Evolutionary conservation across 1,140 invertebrate species (phyloP).

Genomic region (Tetragnatha versicolor): DNA sequence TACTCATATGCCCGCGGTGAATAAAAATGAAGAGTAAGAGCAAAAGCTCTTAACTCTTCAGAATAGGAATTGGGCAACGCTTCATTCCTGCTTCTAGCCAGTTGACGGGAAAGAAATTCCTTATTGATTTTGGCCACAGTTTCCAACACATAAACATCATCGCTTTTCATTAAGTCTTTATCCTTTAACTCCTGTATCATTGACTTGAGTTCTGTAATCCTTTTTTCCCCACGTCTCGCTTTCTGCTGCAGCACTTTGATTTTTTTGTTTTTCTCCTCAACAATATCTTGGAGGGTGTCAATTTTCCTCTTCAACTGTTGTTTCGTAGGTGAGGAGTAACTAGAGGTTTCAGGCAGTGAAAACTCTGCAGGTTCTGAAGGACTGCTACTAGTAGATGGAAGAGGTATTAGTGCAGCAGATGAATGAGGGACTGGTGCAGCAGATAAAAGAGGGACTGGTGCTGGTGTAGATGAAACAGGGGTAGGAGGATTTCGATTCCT

Average conservation of each 20-base stretch:
- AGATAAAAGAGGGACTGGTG: too few species aligned
- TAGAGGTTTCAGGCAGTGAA: too few species aligned
- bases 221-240: neutral
- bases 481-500: too few species aligned
- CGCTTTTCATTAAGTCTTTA: neutral
- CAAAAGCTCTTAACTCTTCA: neutral
- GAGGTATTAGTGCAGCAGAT: too few species aligned
- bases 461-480: too few species aligned
- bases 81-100: neutral
- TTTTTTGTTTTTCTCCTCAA: neutral
- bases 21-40: neutral
- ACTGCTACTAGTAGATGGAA: too few species aligned
- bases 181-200: neutral
- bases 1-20: neutral
- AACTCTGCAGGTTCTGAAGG: too few species aligned
- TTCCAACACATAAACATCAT: neutral
- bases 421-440: too few species aligned
- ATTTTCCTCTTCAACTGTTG: neutral
- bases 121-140: neutral
- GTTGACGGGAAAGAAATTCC: neutral
- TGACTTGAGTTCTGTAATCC: neutral
- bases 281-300: neutral
- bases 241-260: conserved; percentile 3
- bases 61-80: neutral
- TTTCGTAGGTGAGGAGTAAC: neutral